Base-by-base conservation (phyloP, 2,888 invertebrate genomes). In the Ectemnius lituratus region DNA sequence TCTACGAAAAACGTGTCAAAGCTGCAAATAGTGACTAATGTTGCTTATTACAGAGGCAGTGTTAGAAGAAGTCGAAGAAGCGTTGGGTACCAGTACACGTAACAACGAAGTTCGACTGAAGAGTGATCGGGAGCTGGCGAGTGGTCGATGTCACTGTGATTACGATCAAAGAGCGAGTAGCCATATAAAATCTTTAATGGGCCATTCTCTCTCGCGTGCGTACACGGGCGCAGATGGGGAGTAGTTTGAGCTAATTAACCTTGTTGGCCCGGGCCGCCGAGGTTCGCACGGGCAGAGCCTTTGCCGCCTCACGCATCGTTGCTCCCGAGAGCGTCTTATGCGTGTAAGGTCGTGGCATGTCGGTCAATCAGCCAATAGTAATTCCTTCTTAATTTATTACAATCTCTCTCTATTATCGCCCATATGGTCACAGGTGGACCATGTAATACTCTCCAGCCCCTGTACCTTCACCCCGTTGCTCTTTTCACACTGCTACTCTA, bases 301-400 rank as follows among this genome's bases (percentile, higher is more conserved):
- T 23, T 23, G 23, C 61, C n/a, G 73, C 27, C 75, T 74, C 76
- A 68, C 60, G 61, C 65, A 75, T 28, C 49, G 47, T 52, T 2
- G 5, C 56, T 46, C 60, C 65, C 27, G 57, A 47, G 49, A 27
- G 13, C 37, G 8, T 37, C 37, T 37, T 27, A 16, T 47, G 57
- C 47, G 62, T 66, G 70, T 61, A 79, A 87, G 88, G 87, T 87
- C 88, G 82, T 71, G 84, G 71, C 82, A 85, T 78, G 70, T 75
- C 83, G 86, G 84, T 87, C 88, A 87, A 88, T 88, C 86, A 82
- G 84, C 80, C 86, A 82, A 86, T 88, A 87, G 84, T 87, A 89
- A 89, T 90, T 90, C 81, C 81, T 83, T 84, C 78, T 87, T 89
- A 88, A 89, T 89, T 89, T 86, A 88, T 87, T 84, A 86, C 84